Percentiles rank a stretch among this genome's conserved stretches.
Conservation (phyloP, 92 coral and sea anemone genomes). For the Porites lobata region DNA sequence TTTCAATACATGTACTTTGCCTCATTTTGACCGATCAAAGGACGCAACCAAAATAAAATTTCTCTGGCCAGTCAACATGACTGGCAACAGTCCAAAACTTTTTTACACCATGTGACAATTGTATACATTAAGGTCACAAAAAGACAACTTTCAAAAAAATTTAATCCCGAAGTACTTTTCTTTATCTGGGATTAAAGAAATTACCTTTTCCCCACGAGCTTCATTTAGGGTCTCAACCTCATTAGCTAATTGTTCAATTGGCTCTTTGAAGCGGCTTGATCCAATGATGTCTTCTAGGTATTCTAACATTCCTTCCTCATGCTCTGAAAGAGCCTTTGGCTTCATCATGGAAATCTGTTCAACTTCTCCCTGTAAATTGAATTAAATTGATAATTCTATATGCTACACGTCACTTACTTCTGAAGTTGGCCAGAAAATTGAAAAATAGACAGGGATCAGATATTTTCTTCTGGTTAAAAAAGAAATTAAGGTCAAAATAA, state of each 20-base stretch:
- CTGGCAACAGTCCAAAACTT: no score
- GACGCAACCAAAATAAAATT: no score
- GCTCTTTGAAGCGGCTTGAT: conserved; percentile 95
- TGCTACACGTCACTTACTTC: neutral
- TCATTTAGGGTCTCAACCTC: conserved; percentile 93
- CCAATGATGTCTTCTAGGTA: conserved; percentile 97
- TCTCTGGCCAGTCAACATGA: no score
- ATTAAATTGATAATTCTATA: neutral
- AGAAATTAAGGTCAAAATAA: no score
- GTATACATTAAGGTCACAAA: no score
- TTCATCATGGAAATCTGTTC: conserved; percentile 99
- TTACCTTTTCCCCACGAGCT: conserved; percentile 97
- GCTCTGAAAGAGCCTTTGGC: conserved; percentile 97
- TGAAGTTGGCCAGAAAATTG: no score
- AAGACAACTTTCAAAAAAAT: no score
- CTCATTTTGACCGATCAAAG: no score
- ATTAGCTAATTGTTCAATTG: conserved; percentile 91
- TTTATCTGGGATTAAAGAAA: neutral
- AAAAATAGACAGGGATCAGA: no score
- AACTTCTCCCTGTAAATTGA: conserved; percentile 86
- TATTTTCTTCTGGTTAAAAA: no score
- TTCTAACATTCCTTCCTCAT: conserved; percentile 99
- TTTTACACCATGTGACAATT: no score
- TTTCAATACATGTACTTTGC: no score
- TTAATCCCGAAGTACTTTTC: neutral